Base-by-base conservation (phyloP, 2,888 invertebrate species). In the Orthosia gothica region DNA sequence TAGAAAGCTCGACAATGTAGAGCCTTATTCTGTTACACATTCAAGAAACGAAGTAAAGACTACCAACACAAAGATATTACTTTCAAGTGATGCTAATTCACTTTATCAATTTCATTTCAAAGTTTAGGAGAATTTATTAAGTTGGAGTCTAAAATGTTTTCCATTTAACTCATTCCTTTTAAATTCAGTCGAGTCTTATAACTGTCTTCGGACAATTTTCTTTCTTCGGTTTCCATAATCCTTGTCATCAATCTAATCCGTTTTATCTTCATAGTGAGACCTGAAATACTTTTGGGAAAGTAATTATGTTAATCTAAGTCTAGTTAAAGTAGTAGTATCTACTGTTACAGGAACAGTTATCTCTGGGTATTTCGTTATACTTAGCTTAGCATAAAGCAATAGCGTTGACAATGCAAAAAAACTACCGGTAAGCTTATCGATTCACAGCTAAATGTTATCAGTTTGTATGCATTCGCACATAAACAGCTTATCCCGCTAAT, bases 41-140 rank as follows among this genome's bases (percentile, higher is more conserved):
- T 63, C 47, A 23, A 64, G 55, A 67, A 81, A 66, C 59, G 81
- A 81, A 74, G 62, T 70, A 69, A 67, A 23, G 18, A 67, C 65
- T 59, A 52, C 23, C 59, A 47, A 40, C 70, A 74, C 55, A 72
- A 82, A 86, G 65, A 74, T 67, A 83, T 81, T 74, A 79, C 76
- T 73, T 77, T 74, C 70, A 74, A 77, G 59, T 70, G 66, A 82
- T 84, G 64, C 70, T 85, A 82, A 82, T 80, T 85, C 74, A 82
- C 63, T 81, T 79, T 79, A 84, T 78, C 74, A 83, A 83, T 81
- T 83, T 75, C 54, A 79, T 71, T 81, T 70, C 52, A 67, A 74
- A 82, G 70, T 83, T 84, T 66, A 62, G n/a, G 65, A 58, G 67
- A 80, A 81, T 82, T 72, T 79, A 76, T 85, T 74, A 84, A 84